Conservation (phyloP, 2,113 vertebrate genomes). For the Cynoglossus semilaevis region DNA sequence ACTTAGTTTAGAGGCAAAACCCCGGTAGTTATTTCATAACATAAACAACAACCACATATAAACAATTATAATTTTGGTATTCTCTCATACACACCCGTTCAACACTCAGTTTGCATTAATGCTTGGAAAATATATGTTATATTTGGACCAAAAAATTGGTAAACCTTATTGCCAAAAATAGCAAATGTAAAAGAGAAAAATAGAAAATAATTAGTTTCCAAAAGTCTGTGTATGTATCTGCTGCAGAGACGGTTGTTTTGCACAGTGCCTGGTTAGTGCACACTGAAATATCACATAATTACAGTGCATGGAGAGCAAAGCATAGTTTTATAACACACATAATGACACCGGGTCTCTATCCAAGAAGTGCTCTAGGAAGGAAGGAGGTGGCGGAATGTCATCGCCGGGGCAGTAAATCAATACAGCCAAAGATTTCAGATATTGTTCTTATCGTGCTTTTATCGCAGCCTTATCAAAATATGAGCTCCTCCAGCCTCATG, state of each 20-base stretch:
- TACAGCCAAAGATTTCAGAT: constrained; percentile 68
- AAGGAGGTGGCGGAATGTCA: constrained; percentile 28
- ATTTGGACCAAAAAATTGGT: no score
- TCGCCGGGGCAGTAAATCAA: constrained; percentile 63
- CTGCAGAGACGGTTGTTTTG: not conserved
- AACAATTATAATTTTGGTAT: no score
- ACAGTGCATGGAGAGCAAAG: not conserved
- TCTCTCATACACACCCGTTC: no score
- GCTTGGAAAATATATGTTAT: no score
- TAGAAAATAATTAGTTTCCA: no score
- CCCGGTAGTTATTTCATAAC: no score
- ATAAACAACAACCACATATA: no score
- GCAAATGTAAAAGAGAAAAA: no score
- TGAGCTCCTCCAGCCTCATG: constrained; percentile 49
- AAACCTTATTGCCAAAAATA: no score
- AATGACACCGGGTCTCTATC: constrained; percentile 39
- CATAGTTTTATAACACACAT: not conserved
- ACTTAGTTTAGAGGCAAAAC: no score
- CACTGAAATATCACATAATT: not conserved
- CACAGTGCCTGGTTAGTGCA: not conserved
- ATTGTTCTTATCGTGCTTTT: constrained; percentile 65
- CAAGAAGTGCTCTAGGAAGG: constrained; percentile 30
- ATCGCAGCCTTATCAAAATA: constrained; percentile 70
- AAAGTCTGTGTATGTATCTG: constrained; percentile 1
- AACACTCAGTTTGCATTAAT: no score